Conservation (phyloP, 37 sponge, comb jelly and placozoan species). For the Hexactinellida sp. region DNA sequence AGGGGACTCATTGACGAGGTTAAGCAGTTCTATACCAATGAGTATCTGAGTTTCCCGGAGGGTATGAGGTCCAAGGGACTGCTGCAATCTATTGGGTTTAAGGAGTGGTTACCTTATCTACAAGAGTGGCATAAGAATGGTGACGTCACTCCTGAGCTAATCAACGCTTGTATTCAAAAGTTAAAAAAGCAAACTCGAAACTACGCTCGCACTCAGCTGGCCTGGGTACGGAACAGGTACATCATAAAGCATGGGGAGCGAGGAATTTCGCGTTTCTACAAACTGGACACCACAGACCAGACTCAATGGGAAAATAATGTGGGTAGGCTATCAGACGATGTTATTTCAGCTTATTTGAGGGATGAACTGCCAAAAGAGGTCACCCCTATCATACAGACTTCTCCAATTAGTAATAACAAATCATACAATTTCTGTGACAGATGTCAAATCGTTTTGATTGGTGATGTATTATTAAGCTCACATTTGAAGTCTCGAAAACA, state of each 20-base stretch:
- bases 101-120: conserved; percentile 22
- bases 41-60: background rate
- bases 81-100: conserved; percentile 25
- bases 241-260: background rate
- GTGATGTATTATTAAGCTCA: background rate
- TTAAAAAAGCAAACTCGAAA: background rate
- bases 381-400: background rate
- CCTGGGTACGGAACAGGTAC: conserved; percentile 20
- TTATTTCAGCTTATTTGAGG: background rate
- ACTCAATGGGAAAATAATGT: background rate
- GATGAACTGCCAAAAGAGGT: background rate
- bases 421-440: conserved; percentile 15
- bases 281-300: background rate
- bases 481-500: background rate
- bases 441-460: background rate
- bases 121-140: background rate
- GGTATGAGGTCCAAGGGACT: background rate
- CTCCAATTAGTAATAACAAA: background rate
- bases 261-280: background rate
- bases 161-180: background rate
- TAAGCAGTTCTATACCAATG: background rate
- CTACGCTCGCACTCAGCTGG: conserved; percentile 15
- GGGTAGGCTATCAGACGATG: background rate
- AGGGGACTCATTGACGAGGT: conserved; percentile 49
- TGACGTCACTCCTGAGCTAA: background rate